Base-by-base conservation (phyloP, 2,113 vertebrate genomes). In the Sialia sialis region DNA sequence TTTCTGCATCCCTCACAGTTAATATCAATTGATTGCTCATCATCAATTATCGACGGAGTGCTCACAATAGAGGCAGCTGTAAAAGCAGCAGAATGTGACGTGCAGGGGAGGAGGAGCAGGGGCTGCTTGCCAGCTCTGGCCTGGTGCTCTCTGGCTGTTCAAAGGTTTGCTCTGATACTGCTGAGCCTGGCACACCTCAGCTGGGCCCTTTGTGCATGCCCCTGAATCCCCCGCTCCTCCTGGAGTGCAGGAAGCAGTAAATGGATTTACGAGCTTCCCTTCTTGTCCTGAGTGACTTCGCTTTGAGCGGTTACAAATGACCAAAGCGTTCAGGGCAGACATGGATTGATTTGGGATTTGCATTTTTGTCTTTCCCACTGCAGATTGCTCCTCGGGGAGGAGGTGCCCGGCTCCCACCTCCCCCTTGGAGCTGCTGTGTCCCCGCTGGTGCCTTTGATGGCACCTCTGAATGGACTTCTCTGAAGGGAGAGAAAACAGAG, bases 321-420 rank as follows among this genome's bases (percentile, higher is more conserved):
- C 36, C 72, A 59, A 29, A 68, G 74, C 29, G 1, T 62, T 41
- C 44, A 21, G 49, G 64, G 87, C 32, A 59, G 83, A 93, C 59
- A 66, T 5, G 70, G 76, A 80, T 67, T 82, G 87, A 92, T 90
- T 78, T 48, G 34, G 20, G 68, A 82, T 88, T 72, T 72, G 80
- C 81, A 41, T 85, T 75, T 87, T 12, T 30, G n/a, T 75, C 82
- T 82, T 95, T 89, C 81, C 87, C 39, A 15, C 85, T 15, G n/a
- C 82, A 91, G 36, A 79, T 4, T 52, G 95, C 87, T 81, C 86
- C 93, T 94, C 78, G 54, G 82, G 87, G 89, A 95, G 84, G 95
- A 93, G 76, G 72, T 69, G 89, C 68, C 83, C 49, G 88, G 55
- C 85, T 93, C 80, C 67, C 93, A 85, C 87, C 87, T 63, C 68